These are phyloP conservation scores for Limnothrissa miodon DNA, from an alignment of 2,113 vertebrate genomes.

Conservation along the genomic window DNA sequence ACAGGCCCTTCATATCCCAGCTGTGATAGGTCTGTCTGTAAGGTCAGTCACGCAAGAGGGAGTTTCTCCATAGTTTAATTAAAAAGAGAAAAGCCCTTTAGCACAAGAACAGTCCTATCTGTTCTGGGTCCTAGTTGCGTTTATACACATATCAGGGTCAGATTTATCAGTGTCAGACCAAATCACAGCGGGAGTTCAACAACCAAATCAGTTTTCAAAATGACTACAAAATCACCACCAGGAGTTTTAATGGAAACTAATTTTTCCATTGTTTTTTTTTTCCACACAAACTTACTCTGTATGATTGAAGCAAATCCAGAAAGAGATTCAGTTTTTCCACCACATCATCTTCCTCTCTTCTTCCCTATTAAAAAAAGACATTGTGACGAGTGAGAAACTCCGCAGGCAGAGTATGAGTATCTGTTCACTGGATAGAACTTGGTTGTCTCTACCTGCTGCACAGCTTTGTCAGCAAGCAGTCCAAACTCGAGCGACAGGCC, in stretches of 20 bases:
- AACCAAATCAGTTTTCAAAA: background rate
- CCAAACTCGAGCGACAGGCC: conserved; percentile 92
- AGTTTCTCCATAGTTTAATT: too few relatives aligned
- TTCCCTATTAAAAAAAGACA: conserved; percentile 75
- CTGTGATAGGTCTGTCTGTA: too few relatives aligned
- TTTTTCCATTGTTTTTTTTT: too few relatives aligned
- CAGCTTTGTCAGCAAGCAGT: conserved; percentile 88
- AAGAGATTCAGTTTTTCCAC: conserved; percentile 97
- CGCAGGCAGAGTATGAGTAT: background rate
- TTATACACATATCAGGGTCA: too few relatives aligned
- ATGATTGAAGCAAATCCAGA: conserved; percentile 94
- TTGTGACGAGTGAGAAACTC: background rate
- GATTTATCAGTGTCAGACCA: background rate
- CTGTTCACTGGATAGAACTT: background rate
- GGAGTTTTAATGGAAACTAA: too few relatives aligned
- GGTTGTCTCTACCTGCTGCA: conserved; percentile 81
- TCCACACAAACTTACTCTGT: conserved; percentile 80
- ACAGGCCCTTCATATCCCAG: too few relatives aligned
- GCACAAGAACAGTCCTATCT: too few relatives aligned
- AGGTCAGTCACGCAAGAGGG: too few relatives aligned
- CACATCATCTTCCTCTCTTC: conserved; percentile 92
- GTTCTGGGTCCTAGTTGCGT: too few relatives aligned
- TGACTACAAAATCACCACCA: background rate
- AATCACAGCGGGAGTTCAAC: background rate
- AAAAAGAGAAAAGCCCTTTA: too few relatives aligned